A percentile compares a stretch with the other conserved stretches of the same genome.
These are phyloP conservation scores for Centropus bengalensis DNA, from an alignment of 2,113 vertebrate genomes.

Conservation along the genomic window DNA sequence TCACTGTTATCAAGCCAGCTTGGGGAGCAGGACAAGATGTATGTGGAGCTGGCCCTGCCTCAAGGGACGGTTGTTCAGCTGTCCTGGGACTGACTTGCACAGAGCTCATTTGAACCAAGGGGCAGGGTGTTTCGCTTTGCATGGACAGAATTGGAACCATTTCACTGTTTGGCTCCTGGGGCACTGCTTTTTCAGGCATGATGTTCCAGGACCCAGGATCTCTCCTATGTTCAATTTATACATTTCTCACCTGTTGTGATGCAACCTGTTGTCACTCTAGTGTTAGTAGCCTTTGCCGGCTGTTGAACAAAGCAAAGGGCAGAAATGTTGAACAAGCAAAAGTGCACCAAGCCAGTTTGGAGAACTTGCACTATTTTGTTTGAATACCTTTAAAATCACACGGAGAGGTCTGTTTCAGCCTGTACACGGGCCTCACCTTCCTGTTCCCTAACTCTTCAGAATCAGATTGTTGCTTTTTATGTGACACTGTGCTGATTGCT, in stretches of 20 bases:
- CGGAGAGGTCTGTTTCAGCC: background rate
- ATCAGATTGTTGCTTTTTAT: background rate
- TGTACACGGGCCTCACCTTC: background rate
- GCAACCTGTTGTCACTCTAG: background rate
- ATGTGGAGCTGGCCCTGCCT: background rate
- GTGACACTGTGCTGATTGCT: background rate
- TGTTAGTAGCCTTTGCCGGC: background rate
- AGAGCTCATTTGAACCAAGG: background rate
- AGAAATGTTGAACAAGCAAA: background rate
- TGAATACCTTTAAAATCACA: background rate
- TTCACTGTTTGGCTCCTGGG: rapidly evolving
- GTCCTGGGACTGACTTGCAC: rapidly evolving
- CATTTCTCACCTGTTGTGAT: background rate
- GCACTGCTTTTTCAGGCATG: background rate
- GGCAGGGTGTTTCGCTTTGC: background rate
- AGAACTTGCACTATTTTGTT: background rate
- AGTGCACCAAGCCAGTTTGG: background rate
- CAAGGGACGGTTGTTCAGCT: slow-evolving; percentile 15
- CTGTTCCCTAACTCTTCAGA: background rate
- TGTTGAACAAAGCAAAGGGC: background rate
- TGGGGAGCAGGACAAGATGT: background rate
- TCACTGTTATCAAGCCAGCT: background rate
- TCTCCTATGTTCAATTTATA: background rate
- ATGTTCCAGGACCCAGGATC: background rate
- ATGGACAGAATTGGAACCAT: background rate